These are phyloP conservation scores for Drosophila parabipectinata DNA, from an alignment of 1,140 invertebrate genomes.

Conservation along the genomic window DNA sequence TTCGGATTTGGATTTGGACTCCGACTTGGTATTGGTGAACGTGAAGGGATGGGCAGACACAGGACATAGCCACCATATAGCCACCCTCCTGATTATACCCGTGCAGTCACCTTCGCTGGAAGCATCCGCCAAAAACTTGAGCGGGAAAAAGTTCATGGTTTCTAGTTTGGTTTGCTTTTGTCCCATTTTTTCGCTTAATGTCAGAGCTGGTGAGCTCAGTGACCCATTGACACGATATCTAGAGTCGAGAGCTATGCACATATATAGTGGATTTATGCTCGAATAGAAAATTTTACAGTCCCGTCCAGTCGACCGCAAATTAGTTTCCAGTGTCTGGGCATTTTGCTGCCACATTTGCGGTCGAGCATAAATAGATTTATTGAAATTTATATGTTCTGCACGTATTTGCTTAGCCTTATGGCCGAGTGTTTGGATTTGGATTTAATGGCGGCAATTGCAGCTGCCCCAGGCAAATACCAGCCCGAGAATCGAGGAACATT, in stretches of 20 bases:
- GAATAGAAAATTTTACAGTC: slow-evolving; percentile 1
- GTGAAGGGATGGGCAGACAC: slow-evolving; percentile 11
- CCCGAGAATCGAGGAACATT: background rate
- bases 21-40: background rate
- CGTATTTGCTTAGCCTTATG: slow-evolving; percentile 43
- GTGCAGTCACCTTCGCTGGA: background rate
- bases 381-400: slow-evolving; percentile 56
- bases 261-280: slow-evolving; percentile 42
- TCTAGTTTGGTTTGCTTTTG: background rate
- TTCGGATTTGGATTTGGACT: slow-evolving; percentile 5
- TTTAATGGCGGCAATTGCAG: slow-evolving; percentile 63
- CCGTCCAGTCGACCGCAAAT: slow-evolving; percentile 55
- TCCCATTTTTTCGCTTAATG: background rate
- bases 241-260: slow-evolving; percentile 21
- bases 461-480: slow-evolving; percentile 48
- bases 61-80: background rate
- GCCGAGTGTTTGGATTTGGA: slow-evolving; percentile 64
- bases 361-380: slow-evolving; percentile 58
- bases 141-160: slow-evolving; percentile 13
- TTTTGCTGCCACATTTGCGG: slow-evolving; percentile 25
- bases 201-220: slow-evolving; percentile 24
- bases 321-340: slow-evolving; percentile 59
- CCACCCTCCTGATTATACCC: slow-evolving; percentile 7
- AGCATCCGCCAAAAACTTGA: slow-evolving; percentile 13
- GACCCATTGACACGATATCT: slow-evolving; percentile 49